Percentiles rank a stretch among this genome's conserved stretches.
Evolutionary conservation across 2,888 invertebrate species (phyloP).

Genomic region (Perizoma flavofasciatum): DNA sequence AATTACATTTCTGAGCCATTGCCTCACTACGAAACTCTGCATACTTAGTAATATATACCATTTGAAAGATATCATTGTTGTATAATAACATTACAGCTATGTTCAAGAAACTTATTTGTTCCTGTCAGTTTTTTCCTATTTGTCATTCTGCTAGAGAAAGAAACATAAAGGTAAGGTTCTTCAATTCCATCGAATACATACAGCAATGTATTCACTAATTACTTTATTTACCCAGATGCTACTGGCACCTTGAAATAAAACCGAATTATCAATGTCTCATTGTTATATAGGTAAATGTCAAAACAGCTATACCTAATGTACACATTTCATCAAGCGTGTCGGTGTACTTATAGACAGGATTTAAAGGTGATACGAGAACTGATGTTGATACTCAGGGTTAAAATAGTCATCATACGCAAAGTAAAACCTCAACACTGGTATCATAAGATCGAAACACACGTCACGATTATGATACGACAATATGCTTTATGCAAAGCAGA

Average conservation of each 20-base stretch:
- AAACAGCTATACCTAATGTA: conserved; percentile 20
- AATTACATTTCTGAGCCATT: conserved; percentile 38
- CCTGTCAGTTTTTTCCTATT: no score
- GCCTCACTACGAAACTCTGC: conserved; percentile 23
- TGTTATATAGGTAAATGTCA: conserved; percentile 45
- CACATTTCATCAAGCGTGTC: conserved; percentile 4
- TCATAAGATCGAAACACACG: conserved; percentile 1
- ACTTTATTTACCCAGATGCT: conserved; percentile 41
- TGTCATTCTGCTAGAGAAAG: no score
- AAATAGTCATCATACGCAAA: conserved; percentile 6
- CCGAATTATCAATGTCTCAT: conserved; percentile 36
- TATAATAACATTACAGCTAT: background rate
- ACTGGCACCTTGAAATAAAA: conserved; percentile 38
- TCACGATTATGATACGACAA: background rate
- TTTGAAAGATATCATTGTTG: conserved; percentile 13
- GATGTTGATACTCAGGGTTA: conserved; percentile 5
- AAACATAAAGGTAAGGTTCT: no score
- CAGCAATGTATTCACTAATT: conserved; percentile 8
- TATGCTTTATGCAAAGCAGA: conserved; percentile 5
- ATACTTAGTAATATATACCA: conserved; percentile 22
- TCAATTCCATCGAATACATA: no score
- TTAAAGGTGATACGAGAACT: conserved; percentile 1
- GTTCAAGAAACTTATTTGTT: no score
- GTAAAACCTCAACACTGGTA: conserved; percentile 11
- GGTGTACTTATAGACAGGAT: conserved; percentile 1